Base-by-base conservation (phyloP, 2,888 invertebrate genomes). In the Nephrocerus scutellatus region DNA sequence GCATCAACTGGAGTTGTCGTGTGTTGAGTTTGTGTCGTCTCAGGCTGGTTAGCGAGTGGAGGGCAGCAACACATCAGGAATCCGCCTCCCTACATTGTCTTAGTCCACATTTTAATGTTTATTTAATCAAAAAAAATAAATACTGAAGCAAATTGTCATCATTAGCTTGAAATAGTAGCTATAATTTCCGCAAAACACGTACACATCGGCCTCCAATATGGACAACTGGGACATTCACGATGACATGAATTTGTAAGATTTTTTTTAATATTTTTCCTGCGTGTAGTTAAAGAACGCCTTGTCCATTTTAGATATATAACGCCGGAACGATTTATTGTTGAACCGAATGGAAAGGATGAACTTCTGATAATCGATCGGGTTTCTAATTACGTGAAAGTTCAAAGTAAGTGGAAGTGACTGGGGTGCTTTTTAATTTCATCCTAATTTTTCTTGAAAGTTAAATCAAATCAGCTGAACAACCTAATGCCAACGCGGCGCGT, bases 271-370 rank as follows among this genome's bases (percentile, higher is more conserved):
- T 39, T 26, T 32, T 13, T 24, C 18, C 16, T 21, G 16, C 5
- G 21, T 23, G 8, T 10, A 12, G 21, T 16, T 7, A 12, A 24
- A 5, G 7, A 4, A 21, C 20, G 10, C 7, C n/a, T 26, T 26
- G 26, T 38, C 32, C 12, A 33, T 43, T 38, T 21, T 35, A 88
- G 87, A 53, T 88, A 88, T 55, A 81, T 81, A 48, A 89, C 90
- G n/a, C 78, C 84, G 34, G 92, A 93, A 56, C 86, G 84, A 64
- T 90, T 92, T 68, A 86, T 82, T 59, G 74, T 93, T 51, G 89
- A 90, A 67, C 87, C 92, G 10, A 79, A 80, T 47, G 74, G 77
- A 31, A 75, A 78, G 50, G 76, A 78, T 14, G 84, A 88, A 63
- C 68, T 90, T 41, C 71, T 95, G 52, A 76, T 89, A 36, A 87